Base-by-base conservation (phyloP, 2,888 invertebrate species). In the Brenthis daphne region DNA sequence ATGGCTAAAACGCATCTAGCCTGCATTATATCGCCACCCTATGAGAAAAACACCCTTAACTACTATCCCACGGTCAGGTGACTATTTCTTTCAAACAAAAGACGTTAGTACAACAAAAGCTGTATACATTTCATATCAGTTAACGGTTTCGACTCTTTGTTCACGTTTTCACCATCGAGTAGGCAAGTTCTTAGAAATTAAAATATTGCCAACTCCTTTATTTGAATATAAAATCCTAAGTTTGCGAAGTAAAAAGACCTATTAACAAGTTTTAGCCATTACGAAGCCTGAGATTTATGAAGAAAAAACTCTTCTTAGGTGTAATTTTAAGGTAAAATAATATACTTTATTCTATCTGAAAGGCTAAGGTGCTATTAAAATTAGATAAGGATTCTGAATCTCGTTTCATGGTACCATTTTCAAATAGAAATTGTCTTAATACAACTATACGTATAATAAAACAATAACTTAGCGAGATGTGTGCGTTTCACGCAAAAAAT, bases 181-280 rank as follows among this genome's bases (percentile, higher is more conserved):
- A 11, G 37, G 11, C 37, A 50, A 50, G 1, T 3, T 16, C 60
- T 51, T 57, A 37, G 11, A 57, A 57, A 65, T 65, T 57, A 29
- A 65, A 65, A 33, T 57, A 57, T 57, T 20, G 37, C 13, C 63
- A 37, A 63, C 53, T 63, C 63, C 37, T 69, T 64, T 69, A 69
- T 60, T 64, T 66, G 56, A 69, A 69, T 67, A 66, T 66, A 69
- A 69, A 69, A 69, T 69, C 53, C 69, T 54, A 63, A 63, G 63
- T 63, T 63, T 24, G 63, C 66, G 53, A 69, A 69, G 63, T 66
- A 69, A 69, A 29, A 69, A 69, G 66, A 61, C 63, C 69, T 57
- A 66, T 69, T 69, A 69, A 66, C 69, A 66, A 69, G 66, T 69
- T 69, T 69, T 5, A 63, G 47, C 69, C 69, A 69, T 69, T 69